Base-by-base conservation (phyloP, 2,888 invertebrate species). In the Tachina grossa region DNA sequence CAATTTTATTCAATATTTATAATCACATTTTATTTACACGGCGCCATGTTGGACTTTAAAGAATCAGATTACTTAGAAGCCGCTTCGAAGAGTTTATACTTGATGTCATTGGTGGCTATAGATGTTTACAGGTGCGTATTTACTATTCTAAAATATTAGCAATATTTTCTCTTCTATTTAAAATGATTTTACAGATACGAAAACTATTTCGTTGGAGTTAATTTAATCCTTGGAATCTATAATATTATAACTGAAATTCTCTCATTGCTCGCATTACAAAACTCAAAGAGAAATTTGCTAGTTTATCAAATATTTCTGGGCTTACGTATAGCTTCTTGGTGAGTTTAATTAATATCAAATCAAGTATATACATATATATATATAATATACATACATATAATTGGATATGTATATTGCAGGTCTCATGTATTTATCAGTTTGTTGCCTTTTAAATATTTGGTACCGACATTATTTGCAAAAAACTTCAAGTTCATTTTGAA, bases 381-480 rank as follows among this genome's bases (percentile, higher is more conserved):
- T n/a, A 22, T 10, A 31, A 19, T 19, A 16, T 47, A 19, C 9
- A 22, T 16, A 10, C 6, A 31, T 6, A 6, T 5, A 6, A 6
- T 6, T 13, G 31, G 31, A n/a, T n/a, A n/a, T 0, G 6, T 31
- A 13, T 41, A 31, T 78, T 16, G 1, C 72, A 91, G 90, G 90
- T 89, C 91, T 11, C 90, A 92, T 84, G 90, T 92, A 9, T 93
- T 91, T 53, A 91, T 93, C 19, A 92, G 92, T 83, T 87, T 92
- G 61, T 79, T 93, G 65, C 93, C 93, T 9, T 93, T 93, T 71
- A 92, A 92, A 75, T 93, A 93, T 84, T 90, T 93, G 31, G 89
- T 93, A 78, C 93, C 93, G 39, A 93, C 93, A 49, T 88, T 93
- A 1, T 92, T 92, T 85, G 92, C 92, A 10, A 92, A 93, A 87